Percentiles rank a stretch among this genome's conserved stretches.
phyloP scores from a whole-genome alignment of 2,888 invertebrate genomes.

The Hyposoter didymator region DNA sequence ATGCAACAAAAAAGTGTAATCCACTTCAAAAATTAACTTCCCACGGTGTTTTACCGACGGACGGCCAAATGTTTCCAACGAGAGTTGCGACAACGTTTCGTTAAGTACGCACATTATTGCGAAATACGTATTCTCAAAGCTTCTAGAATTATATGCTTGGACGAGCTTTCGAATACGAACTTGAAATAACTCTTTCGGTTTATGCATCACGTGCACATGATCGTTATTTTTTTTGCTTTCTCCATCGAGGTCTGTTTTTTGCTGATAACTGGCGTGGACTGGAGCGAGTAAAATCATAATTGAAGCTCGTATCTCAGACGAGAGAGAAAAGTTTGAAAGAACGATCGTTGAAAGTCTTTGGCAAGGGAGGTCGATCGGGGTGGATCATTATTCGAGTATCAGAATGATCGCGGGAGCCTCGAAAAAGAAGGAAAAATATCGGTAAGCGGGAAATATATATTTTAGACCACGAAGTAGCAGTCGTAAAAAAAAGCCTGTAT shows the following conservation, averaged over 20 bases:
- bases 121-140: background rate
- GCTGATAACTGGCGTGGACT: background rate
- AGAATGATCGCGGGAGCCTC: slow-evolving; percentile 34
- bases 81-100: background rate
- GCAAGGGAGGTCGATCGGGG: slow-evolving; percentile 15
- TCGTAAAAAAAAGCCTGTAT: background rate
- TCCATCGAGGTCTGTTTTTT: background rate
- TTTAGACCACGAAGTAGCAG: slow-evolving; percentile 15
- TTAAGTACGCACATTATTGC: background rate
- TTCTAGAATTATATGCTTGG: no score
- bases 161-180: no score
- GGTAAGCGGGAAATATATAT: slow-evolving; percentile 11
- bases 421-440: background rate
- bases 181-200: background rate
- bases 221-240: background rate
- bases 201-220: no score
- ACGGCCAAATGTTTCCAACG: slow-evolving; percentile 4
- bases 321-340: slow-evolving; percentile 39
- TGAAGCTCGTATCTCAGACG: slow-evolving; percentile 28
- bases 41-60: background rate
- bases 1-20: slow-evolving; percentile 31
- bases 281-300: slow-evolving; percentile 22
- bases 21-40: slow-evolving; percentile 41
- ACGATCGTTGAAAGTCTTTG: slow-evolving; percentile 40
- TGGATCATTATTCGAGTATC: slow-evolving; percentile 52